These are phyloP conservation scores for Celastrina argiolus DNA, from an alignment of 2,888 invertebrate genomes.

Conservation along the genomic window DNA sequence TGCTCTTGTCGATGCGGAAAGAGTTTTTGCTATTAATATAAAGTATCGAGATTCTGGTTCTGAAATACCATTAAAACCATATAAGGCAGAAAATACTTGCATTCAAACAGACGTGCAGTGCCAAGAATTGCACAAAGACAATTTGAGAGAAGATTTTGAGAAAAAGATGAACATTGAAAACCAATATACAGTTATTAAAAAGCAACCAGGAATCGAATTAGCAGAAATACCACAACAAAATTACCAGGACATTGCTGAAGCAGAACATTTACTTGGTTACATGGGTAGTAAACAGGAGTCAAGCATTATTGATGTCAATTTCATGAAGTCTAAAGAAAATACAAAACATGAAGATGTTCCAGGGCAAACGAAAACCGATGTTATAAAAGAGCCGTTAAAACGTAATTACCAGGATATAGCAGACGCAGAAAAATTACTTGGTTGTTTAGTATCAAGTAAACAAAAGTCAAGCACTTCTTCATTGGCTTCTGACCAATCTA, in stretches of 20 bases:
- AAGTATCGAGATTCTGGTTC: background rate
- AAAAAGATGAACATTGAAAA: background rate
- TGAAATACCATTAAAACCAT: background rate
- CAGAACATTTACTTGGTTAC: slow-evolving; percentile 31
- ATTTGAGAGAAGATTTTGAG: background rate
- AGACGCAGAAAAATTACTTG: slow-evolving; percentile 40
- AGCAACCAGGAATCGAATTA: background rate
- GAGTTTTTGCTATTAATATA: background rate
- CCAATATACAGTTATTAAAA: background rate
- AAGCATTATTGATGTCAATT: background rate
- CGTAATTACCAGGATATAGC: slow-evolving; percentile 36
- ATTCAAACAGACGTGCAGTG: background rate
- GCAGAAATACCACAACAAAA: slow-evolving; percentile 32
- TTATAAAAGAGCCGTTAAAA: slow-evolving; percentile 26
- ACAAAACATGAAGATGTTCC: background rate
- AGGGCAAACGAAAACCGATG: background rate
- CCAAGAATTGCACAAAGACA: background rate
- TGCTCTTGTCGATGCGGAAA: slow-evolving; percentile 6
- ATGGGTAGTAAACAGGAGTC: background rate
- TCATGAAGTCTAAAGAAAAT: background rate
- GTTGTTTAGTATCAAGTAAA: slow-evolving; percentile 1
- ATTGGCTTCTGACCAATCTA: no score
- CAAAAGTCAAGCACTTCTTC: background rate
- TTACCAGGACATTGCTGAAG: slow-evolving; percentile 36
- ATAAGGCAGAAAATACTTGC: background rate